Conservation (phyloP, 2,797 vertebrate genomes). For the Mormyrops attenuatus region DNA sequence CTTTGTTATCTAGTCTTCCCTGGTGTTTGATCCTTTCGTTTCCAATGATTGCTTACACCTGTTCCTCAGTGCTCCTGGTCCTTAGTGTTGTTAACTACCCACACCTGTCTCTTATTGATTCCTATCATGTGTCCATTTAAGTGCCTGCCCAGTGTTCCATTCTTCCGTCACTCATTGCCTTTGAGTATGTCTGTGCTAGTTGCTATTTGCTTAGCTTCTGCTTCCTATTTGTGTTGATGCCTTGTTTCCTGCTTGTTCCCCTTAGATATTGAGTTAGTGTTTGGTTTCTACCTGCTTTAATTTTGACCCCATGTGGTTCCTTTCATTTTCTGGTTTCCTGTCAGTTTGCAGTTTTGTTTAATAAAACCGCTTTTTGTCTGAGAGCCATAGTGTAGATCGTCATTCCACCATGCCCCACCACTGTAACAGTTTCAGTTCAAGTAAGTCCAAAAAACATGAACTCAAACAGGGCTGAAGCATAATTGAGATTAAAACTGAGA, state of each 20-base stretch:
- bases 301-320: background rate
- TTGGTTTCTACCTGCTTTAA: background rate
- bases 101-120: background rate
- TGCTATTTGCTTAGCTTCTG: background rate
- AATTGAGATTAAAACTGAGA: background rate
- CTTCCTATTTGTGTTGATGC: background rate
- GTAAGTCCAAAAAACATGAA: background rate
- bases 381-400: background rate
- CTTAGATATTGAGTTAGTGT: background rate
- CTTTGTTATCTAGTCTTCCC: background rate
- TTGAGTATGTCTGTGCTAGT: background rate
- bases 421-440: background rate
- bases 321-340: background rate
- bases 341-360: background rate
- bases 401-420: background rate
- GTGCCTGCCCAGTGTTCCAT: background rate
- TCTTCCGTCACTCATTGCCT: background rate
- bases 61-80: background rate
- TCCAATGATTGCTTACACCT: background rate
- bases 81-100: background rate
- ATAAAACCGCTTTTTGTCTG: background rate
- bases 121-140: background rate
- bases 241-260: background rate
- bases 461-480: background rate
- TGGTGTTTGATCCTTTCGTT: background rate